Base-by-base conservation (phyloP, 2,797 vertebrate genomes). In the Tenualosa ilisha region DNA sequence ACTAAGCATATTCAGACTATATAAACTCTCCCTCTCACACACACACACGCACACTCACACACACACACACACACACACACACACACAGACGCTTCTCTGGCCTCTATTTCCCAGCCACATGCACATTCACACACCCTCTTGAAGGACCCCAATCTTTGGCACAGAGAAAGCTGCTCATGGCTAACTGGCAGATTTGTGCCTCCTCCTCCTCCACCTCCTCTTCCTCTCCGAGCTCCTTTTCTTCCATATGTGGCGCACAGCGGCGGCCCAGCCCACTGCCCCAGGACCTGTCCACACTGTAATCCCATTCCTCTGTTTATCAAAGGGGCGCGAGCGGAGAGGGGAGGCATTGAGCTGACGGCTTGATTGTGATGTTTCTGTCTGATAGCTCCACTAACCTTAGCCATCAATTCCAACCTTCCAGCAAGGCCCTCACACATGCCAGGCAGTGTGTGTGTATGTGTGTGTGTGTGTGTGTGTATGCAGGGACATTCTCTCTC, bases 241-340 rank as follows among this genome's bases (percentile, higher is more conserved):
- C 72, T 50, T 79, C 31, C 72, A 24, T 81, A 40, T 82, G 59
- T 54, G 3, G 37, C 83, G 37, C 53, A 24, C 72, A 83, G 65
- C 63, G 54, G n/a, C 72, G 92, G 90, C 91, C 85, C 93, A 92
- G 89, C 91, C 87, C 75, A 88, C 90, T 93, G 94, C 94, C 94
- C 93, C 91, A 91, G 93, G 94, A 95, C 94, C 93, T 90, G 93
- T 94, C 94, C 93, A 93, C 94, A 96, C 94, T 96, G 95, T 96
- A 95, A 96, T 96, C 95, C 94, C 93, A 96, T 96, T 96, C 95
- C 94, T 95, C 93, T 96, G 94, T 96, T 96, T 95, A 96, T 96
- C 95, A 96, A 95, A 96, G 93, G 90, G 90, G 91, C 92, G 91
- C 89, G 93, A 92, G 93, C 87, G 89, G 90, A 88, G 88, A 86